These are phyloP conservation scores for Leucophenga varia DNA, from an alignment of 1,140 invertebrate species.

Conservation along the genomic window DNA sequence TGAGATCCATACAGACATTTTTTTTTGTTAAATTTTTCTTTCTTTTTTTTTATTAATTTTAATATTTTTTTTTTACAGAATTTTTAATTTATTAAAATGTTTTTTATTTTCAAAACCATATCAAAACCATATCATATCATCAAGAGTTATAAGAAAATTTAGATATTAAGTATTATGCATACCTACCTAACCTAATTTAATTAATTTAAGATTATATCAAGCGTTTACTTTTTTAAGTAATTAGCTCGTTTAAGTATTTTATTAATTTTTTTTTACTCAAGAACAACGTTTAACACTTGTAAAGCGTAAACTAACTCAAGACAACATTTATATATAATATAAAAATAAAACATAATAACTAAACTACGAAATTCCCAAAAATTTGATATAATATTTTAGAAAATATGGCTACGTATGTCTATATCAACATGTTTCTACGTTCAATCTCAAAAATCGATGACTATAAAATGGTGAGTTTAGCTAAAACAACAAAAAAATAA, in stretches of 20 bases:
- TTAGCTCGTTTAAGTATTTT: no score
- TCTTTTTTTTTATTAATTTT: slow-evolving; percentile 17
- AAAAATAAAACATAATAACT: slow-evolving; percentile 7
- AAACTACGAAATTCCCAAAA: slow-evolving; percentile 18
- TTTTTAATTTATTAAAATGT: slow-evolving; percentile 13
- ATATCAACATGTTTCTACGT: slow-evolving; percentile 91
- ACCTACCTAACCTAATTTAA: no score
- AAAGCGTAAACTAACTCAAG: no score
- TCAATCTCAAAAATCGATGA: slow-evolving; percentile 98
- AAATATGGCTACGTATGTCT: slow-evolving; percentile 76
- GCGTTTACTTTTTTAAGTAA: no score
- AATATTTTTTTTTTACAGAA: slow-evolving; percentile 6
- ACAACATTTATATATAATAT: no score
- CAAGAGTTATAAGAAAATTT: no score
- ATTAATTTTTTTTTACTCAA: no score
- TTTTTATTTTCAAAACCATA: no score
- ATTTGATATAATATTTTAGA: slow-evolving; percentile 56
- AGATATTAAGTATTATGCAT: no score
- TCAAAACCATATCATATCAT: no score
- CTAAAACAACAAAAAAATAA: slow-evolving; percentile 11
- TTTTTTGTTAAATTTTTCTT: slow-evolving; percentile 10
- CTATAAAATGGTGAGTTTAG: slow-evolving; percentile 94
- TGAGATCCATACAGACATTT: slow-evolving; percentile 56
- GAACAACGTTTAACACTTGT: no score
- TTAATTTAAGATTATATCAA: no score